Percentiles rank a stretch among this genome's conserved stretches.
Evolutionary conservation across 1,140 invertebrate species (phyloP).

Genomic region (Stegodyphus dumicola): DNA sequence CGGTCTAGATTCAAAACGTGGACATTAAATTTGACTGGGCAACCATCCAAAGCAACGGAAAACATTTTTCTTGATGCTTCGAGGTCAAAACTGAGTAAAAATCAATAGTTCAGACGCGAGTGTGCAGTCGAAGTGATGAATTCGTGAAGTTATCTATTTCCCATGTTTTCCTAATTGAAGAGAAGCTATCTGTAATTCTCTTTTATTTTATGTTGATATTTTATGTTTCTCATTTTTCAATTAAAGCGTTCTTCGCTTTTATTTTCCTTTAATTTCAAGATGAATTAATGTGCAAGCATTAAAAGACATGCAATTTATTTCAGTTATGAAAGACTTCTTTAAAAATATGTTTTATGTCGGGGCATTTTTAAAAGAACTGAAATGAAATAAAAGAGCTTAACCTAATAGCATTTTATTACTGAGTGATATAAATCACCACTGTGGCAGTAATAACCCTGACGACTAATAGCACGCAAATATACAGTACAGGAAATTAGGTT

Average conservation of each 20-base stretch:
- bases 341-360: background rate
- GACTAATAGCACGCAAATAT: too few species aligned
- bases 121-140: conserved; percentile 44
- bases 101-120: conserved; percentile 45
- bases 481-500: too few species aligned
- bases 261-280: conserved; percentile 43
- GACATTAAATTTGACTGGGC: conserved; percentile 53
- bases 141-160: conserved; percentile 39
- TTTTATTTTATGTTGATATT: conserved; percentile 41
- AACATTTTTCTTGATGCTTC: conserved; percentile 39
- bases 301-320: conserved; percentile 20
- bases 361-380: background rate
- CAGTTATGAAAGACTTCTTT: conserved; percentile 29
- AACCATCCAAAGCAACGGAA: conserved; percentile 49
- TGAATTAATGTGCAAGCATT: conserved; percentile 26
- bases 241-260: conserved; percentile 46
- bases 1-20: conserved; percentile 24
- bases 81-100: conserved; percentile 37
- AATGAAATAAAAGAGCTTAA: conserved; percentile 7
- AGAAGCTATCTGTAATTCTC: conserved; percentile 35
- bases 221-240: conserved; percentile 42
- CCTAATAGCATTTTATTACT: too few species aligned
- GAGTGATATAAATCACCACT: too few species aligned
- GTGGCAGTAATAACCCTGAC: too few species aligned
- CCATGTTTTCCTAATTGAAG: conserved; percentile 48